These are phyloP conservation scores for Oligia latruncula DNA, from an alignment of 2,888 invertebrate species.

Conservation along the genomic window DNA sequence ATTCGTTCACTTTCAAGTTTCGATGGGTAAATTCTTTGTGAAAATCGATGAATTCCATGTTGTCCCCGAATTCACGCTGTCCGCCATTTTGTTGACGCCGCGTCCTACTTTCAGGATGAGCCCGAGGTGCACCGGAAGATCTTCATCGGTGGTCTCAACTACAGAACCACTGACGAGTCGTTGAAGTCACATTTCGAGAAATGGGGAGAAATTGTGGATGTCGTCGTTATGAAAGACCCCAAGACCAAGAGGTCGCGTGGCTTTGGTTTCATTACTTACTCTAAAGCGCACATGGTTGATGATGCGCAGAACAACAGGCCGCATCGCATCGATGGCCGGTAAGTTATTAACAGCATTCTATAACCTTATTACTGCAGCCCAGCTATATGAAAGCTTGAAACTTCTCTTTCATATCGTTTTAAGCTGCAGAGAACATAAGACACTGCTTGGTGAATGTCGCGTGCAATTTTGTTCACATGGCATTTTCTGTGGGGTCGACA, in stretches of 20 bases:
- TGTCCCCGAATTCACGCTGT: constrained; percentile 53
- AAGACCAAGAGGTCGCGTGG: constrained; percentile 98
- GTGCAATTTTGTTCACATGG: constrained; percentile 77
- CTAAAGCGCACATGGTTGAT: constrained; percentile 98
- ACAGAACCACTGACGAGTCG: constrained; percentile 98
- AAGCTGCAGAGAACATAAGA: constrained; percentile 82
- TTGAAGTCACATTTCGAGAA: constrained; percentile 98
- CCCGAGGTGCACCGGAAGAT: constrained; percentile 97
- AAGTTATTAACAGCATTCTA: constrained; percentile 69
- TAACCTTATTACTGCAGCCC: constrained; percentile 77
- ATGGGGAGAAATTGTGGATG: constrained; percentile 99
- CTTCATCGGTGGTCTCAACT: constrained; percentile 98
- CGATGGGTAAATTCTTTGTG: neutral
- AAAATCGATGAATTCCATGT: constrained; percentile 6
- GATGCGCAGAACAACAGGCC: constrained; percentile 97
- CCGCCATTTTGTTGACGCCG: constrained; percentile 87
- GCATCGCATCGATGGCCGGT: constrained; percentile 97
- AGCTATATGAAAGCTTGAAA: constrained; percentile 82
- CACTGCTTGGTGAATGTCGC: constrained; percentile 87
- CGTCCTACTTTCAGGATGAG: constrained; percentile 90
- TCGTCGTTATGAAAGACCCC: constrained; percentile 99
- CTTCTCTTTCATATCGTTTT: constrained; percentile 85
- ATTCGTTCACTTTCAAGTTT: neutral
- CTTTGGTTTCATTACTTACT: constrained; percentile 99
- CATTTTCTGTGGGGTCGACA: constrained; percentile 88